Conservation (phyloP, 2,888 invertebrate genomes). For the Athalia rosae region DNA sequence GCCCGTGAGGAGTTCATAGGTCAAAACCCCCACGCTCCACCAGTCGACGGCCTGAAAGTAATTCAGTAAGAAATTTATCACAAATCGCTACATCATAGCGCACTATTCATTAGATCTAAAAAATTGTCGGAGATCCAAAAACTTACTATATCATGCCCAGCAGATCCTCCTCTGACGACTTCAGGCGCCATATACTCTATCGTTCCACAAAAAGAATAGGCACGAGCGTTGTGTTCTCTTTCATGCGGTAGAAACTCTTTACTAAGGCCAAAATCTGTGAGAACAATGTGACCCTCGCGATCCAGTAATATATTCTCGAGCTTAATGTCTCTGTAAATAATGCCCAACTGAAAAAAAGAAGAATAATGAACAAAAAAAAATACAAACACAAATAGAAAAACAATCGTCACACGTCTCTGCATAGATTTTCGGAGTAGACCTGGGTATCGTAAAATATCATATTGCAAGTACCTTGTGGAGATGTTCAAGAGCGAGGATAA, state of each 20-base stretch:
- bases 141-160: constrained; percentile 97
- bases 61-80: constrained; percentile 50
- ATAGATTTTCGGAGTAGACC: background rate
- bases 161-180: constrained; percentile 85
- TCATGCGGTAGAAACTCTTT: constrained; percentile 90
- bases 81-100: background rate
- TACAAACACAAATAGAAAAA: constrained; percentile 4
- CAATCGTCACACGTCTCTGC: background rate
- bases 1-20: constrained; percentile 96
- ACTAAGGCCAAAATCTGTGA: constrained; percentile 98
- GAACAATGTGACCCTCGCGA: constrained; percentile 93
- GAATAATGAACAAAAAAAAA: constrained; percentile 37
- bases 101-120: background rate
- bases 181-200: constrained; percentile 99
- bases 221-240: constrained; percentile 83
- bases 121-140: too few species aligned
- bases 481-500: constrained; percentile 95
- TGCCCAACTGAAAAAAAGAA: constrained; percentile 86
- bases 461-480: constrained; percentile 85
- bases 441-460: too few species aligned
- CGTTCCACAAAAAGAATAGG: constrained; percentile 98
- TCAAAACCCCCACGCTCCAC: constrained; percentile 98
- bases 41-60: constrained; percentile 93
- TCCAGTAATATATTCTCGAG: constrained; percentile 97
- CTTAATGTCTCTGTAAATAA: constrained; percentile 98